These are phyloP conservation scores for Drosophila meridiana DNA, from an alignment of 2,888 invertebrate genomes.

Conservation along the genomic window DNA sequence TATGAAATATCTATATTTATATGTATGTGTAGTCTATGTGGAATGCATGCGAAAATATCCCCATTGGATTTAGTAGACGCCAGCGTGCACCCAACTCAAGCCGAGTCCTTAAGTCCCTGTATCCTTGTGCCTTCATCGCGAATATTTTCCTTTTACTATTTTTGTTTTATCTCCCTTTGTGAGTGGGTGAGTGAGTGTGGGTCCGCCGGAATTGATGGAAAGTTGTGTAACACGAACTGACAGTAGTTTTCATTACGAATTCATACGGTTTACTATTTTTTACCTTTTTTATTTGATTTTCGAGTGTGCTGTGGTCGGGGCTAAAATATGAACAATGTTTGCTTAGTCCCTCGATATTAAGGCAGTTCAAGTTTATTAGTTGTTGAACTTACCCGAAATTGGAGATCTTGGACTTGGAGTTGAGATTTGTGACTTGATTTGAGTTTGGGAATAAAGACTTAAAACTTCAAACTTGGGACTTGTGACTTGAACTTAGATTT, in stretches of 20 bases:
- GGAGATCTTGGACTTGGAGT: background rate
- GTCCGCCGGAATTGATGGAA: conserved; percentile 61
- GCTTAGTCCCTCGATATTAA: background rate
- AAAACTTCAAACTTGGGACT: background rate
- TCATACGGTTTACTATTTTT: conserved; percentile 66
- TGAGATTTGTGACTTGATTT: background rate
- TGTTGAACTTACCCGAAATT: background rate
- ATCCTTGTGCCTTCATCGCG: conserved; percentile 32
- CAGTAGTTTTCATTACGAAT: conserved; percentile 80
- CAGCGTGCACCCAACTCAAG: conserved; percentile 70
- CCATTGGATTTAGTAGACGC: conserved; percentile 66
- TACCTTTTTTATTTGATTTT: conserved; percentile 24
- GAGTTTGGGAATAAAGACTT: too few species aligned
- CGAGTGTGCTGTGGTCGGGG: background rate
- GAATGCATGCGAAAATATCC: conserved; percentile 57
- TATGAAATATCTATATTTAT: conserved; percentile 11
- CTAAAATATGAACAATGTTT: conserved; percentile 3
- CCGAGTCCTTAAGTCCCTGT: conserved; percentile 31
- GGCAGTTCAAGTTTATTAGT: conserved; percentile 2
- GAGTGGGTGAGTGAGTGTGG: background rate
- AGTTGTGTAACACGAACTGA: conserved; percentile 79
- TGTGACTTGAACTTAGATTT: background rate
- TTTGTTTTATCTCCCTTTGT: background rate
- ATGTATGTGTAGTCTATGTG: conserved; percentile 12
- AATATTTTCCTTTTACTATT: conserved; percentile 11